A percentile compares a stretch with the other conserved stretches of the same genome.
phyloP scores from a whole-genome alignment of 2,888 invertebrate species.

The Pandemis cinnamomeana region DNA sequence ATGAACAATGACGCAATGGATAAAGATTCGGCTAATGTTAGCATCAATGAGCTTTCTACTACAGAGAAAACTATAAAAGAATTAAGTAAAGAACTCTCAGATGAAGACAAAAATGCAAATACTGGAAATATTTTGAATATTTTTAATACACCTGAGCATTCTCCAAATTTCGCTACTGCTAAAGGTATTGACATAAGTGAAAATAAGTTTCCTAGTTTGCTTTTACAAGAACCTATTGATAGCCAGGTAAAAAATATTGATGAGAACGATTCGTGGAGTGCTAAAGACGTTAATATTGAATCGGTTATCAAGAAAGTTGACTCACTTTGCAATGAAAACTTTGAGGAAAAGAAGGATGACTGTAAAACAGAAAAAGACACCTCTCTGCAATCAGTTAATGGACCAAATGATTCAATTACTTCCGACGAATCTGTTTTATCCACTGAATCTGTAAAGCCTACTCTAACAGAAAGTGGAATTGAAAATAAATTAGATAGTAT shows the following conservation, averaged over 20 bases:
- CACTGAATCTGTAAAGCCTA: slow-evolving; percentile 40
- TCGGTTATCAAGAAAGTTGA: slow-evolving; percentile 92
- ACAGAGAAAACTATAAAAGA: slow-evolving; percentile 33
- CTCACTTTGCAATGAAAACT: slow-evolving; percentile 83
- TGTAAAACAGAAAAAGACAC: slow-evolving; percentile 43
- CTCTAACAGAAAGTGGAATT: slow-evolving; percentile 46
- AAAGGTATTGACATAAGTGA: slow-evolving; percentile 47
- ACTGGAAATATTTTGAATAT: slow-evolving; percentile 36
- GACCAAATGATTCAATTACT: slow-evolving; percentile 37
- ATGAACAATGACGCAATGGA: slow-evolving; percentile 24
- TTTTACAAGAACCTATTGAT: slow-evolving; percentile 43
- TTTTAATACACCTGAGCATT: slow-evolving; percentile 39
- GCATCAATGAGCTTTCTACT: slow-evolving; percentile 9
- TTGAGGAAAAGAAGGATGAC: slow-evolving; percentile 56
- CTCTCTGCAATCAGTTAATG: slow-evolving; percentile 35
- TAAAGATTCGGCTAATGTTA: slow-evolving; percentile 27
- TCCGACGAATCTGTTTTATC: slow-evolving; percentile 11
- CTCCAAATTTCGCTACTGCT: slow-evolving; percentile 24
- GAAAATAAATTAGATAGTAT: slow-evolving; percentile 53
- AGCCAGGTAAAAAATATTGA: slow-evolving; percentile 83
- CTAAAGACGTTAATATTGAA: slow-evolving; percentile 91
- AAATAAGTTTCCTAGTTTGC: slow-evolving; percentile 48
- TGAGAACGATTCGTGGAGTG: slow-evolving; percentile 91
- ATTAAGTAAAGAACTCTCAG: slow-evolving; percentile 21
- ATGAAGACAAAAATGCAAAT: slow-evolving; percentile 18